Evolutionary conservation across 2,888 invertebrate species (phyloP).

Genomic region (Lithophane socia): DNA sequence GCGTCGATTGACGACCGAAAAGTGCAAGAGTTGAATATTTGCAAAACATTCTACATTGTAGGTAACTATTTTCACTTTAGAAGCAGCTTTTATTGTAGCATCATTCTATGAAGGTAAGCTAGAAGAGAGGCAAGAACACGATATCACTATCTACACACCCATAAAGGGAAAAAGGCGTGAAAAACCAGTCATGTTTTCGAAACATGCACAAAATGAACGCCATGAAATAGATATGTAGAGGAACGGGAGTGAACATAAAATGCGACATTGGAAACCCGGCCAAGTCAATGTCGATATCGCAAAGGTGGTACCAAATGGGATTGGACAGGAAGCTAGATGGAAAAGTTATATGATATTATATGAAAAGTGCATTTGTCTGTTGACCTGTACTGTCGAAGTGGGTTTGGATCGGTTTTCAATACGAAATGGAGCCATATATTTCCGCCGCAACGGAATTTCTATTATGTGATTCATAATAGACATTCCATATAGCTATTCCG

Average conservation of each 20-base stretch:
- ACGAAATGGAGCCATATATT: constrained; percentile 22
- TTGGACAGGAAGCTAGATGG: constrained; percentile 51
- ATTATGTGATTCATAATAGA: constrained; percentile 2
- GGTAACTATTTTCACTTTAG: neutral
- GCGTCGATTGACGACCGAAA: neutral
- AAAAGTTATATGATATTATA: constrained; percentile 52
- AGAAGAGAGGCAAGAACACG: neutral
- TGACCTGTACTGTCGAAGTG: constrained; percentile 26
- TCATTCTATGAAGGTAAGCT: neutral
- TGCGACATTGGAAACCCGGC: constrained; percentile 50
- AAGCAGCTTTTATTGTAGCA: neutral
- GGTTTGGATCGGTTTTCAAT: constrained; percentile 36
- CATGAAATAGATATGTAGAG: constrained; percentile 42
- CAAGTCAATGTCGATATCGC: constrained; percentile 41
- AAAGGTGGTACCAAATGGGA: constrained; percentile 56
- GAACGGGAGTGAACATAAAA: constrained; percentile 47
- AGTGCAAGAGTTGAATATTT: neutral
- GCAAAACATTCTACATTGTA: neutral
- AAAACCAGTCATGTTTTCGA: constrained; percentile 14
- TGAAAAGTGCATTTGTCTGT: constrained; percentile 55
- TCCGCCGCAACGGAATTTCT: constrained; percentile 14
- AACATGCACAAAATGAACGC: constrained; percentile 34
- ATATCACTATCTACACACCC: neutral
- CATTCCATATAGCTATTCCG: neutral
- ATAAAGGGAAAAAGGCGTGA: constrained; percentile 12